phyloP scores from a whole-genome alignment of 2,888 invertebrate species.

The Mimas tiliae region DNA sequence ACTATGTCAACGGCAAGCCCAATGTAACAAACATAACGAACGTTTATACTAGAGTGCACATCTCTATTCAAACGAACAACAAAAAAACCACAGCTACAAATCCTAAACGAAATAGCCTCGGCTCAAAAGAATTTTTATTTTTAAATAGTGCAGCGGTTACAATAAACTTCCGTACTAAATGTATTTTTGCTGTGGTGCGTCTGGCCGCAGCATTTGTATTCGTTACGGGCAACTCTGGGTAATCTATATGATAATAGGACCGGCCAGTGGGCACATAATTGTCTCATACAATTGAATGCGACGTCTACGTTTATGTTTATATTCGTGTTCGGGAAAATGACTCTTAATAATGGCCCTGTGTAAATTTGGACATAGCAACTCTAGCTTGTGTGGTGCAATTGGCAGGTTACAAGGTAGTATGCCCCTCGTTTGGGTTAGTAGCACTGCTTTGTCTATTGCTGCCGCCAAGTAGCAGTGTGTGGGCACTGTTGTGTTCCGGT shows the following conservation, averaged over 20 bases:
- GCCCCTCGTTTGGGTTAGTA: too few relatives aligned
- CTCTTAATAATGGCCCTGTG: constrained; percentile 8
- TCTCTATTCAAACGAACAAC: background rate
- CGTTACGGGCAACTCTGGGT: constrained; percentile 42
- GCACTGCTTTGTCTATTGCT: too few relatives aligned
- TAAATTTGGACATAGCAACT: background rate
- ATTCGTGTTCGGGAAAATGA: constrained; percentile 10
- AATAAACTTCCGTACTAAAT: constrained; percentile 27
- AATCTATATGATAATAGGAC: constrained; percentile 52
- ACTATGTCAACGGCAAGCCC: too few relatives aligned
- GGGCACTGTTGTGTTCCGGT: too few relatives aligned
- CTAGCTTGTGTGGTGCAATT: background rate
- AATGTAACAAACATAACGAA: too few relatives aligned
- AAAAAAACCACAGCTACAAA: background rate
- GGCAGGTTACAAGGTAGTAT: background rate
- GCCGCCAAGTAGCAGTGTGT: too few relatives aligned
- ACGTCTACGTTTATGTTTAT: constrained; percentile 26
- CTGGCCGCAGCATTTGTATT: constrained; percentile 42
- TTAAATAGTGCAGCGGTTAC: constrained; percentile 23
- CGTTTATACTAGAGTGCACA: background rate
- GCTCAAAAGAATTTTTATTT: constrained; percentile 19
- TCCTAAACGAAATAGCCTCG: constrained; percentile 7
- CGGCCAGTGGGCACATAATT: constrained; percentile 45
- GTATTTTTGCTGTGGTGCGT: constrained; percentile 25
- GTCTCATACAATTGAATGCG: constrained; percentile 44